phyloP scores from a whole-genome alignment of 2,113 vertebrate genomes.

The Gnathonemus longibarbis region DNA sequence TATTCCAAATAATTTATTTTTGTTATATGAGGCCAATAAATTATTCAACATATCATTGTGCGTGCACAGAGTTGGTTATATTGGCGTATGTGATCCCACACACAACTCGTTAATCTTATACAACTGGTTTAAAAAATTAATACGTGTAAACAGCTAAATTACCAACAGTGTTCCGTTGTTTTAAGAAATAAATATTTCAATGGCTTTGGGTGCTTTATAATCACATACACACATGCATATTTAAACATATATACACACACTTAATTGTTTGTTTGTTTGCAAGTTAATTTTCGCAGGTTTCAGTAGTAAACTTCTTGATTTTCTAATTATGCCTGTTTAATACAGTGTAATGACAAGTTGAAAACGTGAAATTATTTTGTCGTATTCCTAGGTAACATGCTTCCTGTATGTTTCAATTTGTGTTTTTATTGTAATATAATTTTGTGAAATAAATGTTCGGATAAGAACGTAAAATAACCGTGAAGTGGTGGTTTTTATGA shows the following conservation, averaged over 20 bases:
- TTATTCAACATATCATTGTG: not conserved
- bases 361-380: not conserved
- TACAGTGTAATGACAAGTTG: not conserved
- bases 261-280: not conserved
- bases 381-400: not conserved
- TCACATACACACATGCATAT: not conserved
- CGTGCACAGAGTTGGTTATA: not conserved
- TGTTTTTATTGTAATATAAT: not conserved
- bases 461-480: not conserved
- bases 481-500: not conserved
- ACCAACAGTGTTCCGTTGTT: not conserved
- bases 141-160: not conserved
- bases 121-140: not conserved
- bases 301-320: not conserved
- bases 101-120: not conserved
- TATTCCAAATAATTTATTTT: not conserved
- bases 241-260: not conserved
- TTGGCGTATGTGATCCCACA: not conserved
- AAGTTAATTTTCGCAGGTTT: not conserved
- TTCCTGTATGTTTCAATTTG: not conserved
- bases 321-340: not conserved
- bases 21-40: too few relatives aligned
- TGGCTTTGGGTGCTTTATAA: not conserved
- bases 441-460: not conserved
- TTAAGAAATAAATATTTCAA: not conserved